phyloP scores from a whole-genome alignment of 2,888 invertebrate species.

The Scelioninae gen. 2 region DNA sequence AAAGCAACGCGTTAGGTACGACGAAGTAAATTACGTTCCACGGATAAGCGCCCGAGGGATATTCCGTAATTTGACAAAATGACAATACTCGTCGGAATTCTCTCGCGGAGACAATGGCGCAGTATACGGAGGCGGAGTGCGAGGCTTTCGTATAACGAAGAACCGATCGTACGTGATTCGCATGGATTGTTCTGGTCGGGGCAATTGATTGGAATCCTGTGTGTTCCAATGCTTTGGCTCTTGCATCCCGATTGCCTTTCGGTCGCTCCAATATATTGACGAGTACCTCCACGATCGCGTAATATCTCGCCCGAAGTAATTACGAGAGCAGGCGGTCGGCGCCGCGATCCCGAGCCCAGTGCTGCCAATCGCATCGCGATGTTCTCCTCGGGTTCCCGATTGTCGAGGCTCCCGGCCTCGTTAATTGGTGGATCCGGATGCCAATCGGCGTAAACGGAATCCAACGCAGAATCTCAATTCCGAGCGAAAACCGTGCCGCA shows the following conservation, averaged over 20 bases:
- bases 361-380: conserved; percentile 61
- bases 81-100: conserved; percentile 58
- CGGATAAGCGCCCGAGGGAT: conserved; percentile 48
- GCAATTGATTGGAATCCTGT: conserved; percentile 67
- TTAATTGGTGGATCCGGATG: conserved; percentile 61
- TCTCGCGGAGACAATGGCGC: conserved; percentile 54
- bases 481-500: conserved; percentile 42
- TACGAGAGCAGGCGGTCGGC: conserved; percentile 59
- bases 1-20: conserved; percentile 22
- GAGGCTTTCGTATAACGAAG: conserved; percentile 59
- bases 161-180: conserved; percentile 64
- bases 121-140: conserved; percentile 46
- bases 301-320: conserved; percentile 63
- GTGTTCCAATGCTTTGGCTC: conserved; percentile 62
- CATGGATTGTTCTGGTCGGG: conserved; percentile 61
- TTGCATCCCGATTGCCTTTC: conserved; percentile 66
- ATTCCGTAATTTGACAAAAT: conserved; percentile 59
- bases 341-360: conserved; percentile 49
- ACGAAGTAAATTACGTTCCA: conserved; percentile 51
- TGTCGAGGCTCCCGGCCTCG: conserved; percentile 57
- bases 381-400: conserved; percentile 60
- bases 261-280: conserved; percentile 60
- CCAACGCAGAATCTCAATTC: conserved; percentile 48
- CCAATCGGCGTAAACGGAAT: conserved; percentile 59
- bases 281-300: conserved; percentile 62